These are phyloP conservation scores for Chaunax sp. DNA, from an alignment of 2,797 vertebrate species.

Conservation along the genomic window DNA sequence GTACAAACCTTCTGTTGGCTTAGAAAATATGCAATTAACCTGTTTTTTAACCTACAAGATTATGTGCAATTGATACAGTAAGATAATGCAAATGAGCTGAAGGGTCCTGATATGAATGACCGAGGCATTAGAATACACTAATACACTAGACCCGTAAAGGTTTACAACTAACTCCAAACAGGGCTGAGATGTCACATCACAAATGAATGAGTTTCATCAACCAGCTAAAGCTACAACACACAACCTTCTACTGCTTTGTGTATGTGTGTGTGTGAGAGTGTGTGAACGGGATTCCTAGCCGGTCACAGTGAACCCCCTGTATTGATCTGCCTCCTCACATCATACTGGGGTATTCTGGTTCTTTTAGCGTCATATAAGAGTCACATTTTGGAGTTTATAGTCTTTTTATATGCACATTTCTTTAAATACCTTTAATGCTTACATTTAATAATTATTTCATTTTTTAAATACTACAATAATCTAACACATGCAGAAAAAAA, in stretches of 20 bases:
- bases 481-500: too few relatives aligned
- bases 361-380: neutral
- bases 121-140: slow-evolving; percentile 1
- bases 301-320: slow-evolving; percentile 12
- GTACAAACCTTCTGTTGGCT: too few relatives aligned
- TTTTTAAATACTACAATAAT: too few relatives aligned
- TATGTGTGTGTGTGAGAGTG: neutral
- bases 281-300: slow-evolving; percentile 21
- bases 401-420: neutral
- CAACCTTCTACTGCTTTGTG: slow-evolving; percentile 10
- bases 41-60: neutral
- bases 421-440: too few relatives aligned
- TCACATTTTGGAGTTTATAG: neutral
- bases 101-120: neutral
- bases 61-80: too few relatives aligned
- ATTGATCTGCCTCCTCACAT: neutral
- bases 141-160: neutral
- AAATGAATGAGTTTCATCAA: slow-evolving; percentile 31
- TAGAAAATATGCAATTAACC: too few relatives aligned
- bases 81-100: neutral
- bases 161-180: slow-evolving; percentile 18
- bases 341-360: neutral
- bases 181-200: slow-evolving; percentile 23
- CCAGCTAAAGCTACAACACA: slow-evolving; percentile 27
- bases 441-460: slow-evolving; percentile 20